Evolutionary conservation across 92 coral and sea anemone species (phyloP), one percentile per base, ranked within the genome.

Genomic region (Pocillopora grandis): DNA sequence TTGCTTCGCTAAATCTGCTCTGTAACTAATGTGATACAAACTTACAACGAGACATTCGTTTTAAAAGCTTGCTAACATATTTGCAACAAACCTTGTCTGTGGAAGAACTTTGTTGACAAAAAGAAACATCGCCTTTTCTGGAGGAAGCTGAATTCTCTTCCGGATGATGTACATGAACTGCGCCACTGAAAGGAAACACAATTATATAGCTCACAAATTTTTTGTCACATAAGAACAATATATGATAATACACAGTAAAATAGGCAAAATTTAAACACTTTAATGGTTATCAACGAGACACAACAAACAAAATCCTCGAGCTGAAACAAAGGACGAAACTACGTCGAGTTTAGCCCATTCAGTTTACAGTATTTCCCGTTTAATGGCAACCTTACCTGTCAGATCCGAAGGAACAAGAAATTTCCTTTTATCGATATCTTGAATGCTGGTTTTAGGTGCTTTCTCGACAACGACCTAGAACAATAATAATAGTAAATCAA

Each of bases 101-200:
- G 99, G 99, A 20, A 97, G 91, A 72, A 97, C 98, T 93, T 97
- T 97, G 89, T 94, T 97, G 90, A 97, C 99, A 92, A 97, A 97
- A 60, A 97, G 84, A 72, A 97, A 97, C 99, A 97, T 97, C 9
- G 99, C 99, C 71, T 97, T 97, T 71, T 97, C 99, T 52, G 99
- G 99, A 70, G 99, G 98, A 21, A 97, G 93, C 82, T 97, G 99
- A 66, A 97, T 97, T 83, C 99, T 92, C 87, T 97, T 97, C 75
- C 99, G 91, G 88, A 97, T 97, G 76, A 97, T 97, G 79, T 97
- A 97, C 99, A 97, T 97, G 85, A 97, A 97, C 82, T 97, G 99
- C 55, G 99, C 99, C 76, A 97, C 99, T 97, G 80, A 55, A 66
- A 67, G 62, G 49, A 42, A 72, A 66, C 13, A 19, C 4, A 63